Evolutionary conservation across 1,140 invertebrate species (phyloP).

Genomic region (Drosophila aff.): DNA sequence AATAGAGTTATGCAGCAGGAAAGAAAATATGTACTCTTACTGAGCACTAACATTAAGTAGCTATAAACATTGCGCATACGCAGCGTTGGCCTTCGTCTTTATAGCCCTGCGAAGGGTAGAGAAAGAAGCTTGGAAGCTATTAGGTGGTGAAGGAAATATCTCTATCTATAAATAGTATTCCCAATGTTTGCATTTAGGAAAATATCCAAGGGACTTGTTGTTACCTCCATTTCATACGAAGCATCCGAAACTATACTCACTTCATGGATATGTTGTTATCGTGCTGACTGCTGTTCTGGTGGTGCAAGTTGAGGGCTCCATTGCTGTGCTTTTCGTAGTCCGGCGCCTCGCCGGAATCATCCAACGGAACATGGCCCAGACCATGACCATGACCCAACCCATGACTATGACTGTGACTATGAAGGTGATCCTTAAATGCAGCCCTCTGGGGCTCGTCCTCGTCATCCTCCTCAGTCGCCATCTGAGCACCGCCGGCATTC

Average conservation of each 20-base stretch:
- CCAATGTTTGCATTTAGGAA: too few relatives aligned
- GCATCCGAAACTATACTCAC: slow-evolving; percentile 49
- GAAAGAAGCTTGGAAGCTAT: too few relatives aligned
- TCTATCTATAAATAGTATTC: background rate
- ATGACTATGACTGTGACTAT: slow-evolving; percentile 20
- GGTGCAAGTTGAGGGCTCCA: slow-evolving; percentile 74
- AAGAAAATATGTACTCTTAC: background rate
- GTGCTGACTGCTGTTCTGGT: slow-evolving; percentile 57
- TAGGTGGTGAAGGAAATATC: too few relatives aligned
- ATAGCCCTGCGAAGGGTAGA: background rate
- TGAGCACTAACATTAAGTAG: too few relatives aligned
- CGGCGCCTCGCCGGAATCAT: slow-evolving; percentile 54
- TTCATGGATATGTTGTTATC: slow-evolving; percentile 84
- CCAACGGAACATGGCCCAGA: slow-evolving; percentile 44
- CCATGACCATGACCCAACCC: slow-evolving; percentile 10
- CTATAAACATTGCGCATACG: background rate
- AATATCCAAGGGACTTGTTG: too few relatives aligned
- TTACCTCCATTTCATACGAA: too few relatives aligned
- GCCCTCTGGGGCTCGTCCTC: slow-evolving; percentile 33
- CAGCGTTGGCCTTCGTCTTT: background rate
- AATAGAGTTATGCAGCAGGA: background rate
- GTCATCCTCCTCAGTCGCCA: slow-evolving; percentile 37
- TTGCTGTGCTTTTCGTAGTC: slow-evolving; percentile 80
- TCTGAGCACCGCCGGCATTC: slow-evolving; percentile 17
- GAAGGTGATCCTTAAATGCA: slow-evolving; percentile 53